Evolutionary conservation across 2,113 vertebrate species (phyloP).

Genomic region (Thunnus maccoyii): DNA sequence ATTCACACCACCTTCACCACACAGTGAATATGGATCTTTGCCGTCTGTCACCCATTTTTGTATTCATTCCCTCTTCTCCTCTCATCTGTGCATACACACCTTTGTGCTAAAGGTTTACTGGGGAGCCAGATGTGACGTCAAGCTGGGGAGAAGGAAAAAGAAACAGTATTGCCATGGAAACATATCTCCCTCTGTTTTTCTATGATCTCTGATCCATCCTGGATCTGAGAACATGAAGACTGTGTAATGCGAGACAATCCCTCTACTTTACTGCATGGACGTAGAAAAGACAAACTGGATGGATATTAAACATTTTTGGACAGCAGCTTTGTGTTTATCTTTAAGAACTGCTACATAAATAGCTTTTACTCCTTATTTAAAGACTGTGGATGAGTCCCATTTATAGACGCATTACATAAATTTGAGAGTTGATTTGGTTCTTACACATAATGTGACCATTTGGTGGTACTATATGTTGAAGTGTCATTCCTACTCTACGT

Average conservation of each 20-base stretch:
- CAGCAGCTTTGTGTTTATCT: slow-evolving; percentile 15
- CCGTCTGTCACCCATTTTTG: slow-evolving; percentile 4
- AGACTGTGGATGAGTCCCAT: slow-evolving; percentile 1
- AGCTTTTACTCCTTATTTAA: slow-evolving; percentile 22
- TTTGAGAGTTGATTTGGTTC: neutral
- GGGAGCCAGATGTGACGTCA: slow-evolving; percentile 76
- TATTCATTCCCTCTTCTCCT: slow-evolving; percentile 27
- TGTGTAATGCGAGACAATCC: neutral
- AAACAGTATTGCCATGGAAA: slow-evolving; percentile 85
- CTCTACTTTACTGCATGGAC: neutral
- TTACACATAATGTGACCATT: neutral
- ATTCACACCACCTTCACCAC: slow-evolving; percentile 14
- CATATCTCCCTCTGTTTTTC: slow-evolving; percentile 73
- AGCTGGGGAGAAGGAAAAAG: slow-evolving; percentile 41
- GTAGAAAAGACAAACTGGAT: neutral
- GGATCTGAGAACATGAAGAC: slow-evolving; percentile 61
- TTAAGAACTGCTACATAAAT: slow-evolving; percentile 20
- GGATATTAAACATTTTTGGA: neutral
- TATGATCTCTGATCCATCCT: slow-evolving; percentile 63
- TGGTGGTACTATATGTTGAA: neutral
- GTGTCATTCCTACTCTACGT: neutral
- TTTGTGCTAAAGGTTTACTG: slow-evolving; percentile 71
- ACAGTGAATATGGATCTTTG: slow-evolving; percentile 38
- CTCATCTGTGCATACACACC: slow-evolving; percentile 48
- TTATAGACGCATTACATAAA: slow-evolving; percentile 19